A percentile compares a stretch with the other conserved stretches of the same genome.
These are phyloP conservation scores for Microctenopoma steveboyesi DNA, from an alignment of 2,797 vertebrate species.

Conservation along the genomic window DNA sequence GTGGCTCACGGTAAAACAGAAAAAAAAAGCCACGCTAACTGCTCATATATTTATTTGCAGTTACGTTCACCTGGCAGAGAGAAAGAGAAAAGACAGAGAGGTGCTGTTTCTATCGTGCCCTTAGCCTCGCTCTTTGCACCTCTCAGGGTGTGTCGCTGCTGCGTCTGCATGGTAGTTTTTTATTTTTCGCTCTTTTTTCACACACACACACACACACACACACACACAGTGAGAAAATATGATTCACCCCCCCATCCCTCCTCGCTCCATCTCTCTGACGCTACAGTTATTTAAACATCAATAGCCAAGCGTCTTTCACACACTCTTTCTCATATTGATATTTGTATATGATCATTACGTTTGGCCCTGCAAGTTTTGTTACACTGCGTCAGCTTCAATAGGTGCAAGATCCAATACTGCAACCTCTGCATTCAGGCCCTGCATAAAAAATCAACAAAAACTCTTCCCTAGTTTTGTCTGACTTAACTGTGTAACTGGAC, in stretches of 20 bases:
- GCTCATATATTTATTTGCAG: conserved; percentile 77
- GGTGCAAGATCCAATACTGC: conserved; percentile 84
- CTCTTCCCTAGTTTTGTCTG: conserved; percentile 52
- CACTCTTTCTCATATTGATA: conserved; percentile 87
- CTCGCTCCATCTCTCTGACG: conserved; percentile 79
- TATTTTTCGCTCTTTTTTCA: conserved; percentile 25
- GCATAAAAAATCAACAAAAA: conserved; percentile 10
- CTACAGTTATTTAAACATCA: conserved; percentile 87
- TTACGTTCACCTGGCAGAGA: conserved; percentile 65
- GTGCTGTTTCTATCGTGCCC: conserved; percentile 65
- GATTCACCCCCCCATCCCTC: conserved; percentile 71
- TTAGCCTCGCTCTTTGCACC: conserved; percentile 69
- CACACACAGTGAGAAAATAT: conserved; percentile 72
- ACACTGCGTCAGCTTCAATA: conserved; percentile 81
- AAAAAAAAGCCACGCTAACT: conserved; percentile 57
- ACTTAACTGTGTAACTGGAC: conserved; percentile 51
- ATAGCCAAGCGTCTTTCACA: conserved; percentile 86
- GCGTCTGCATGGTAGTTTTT: conserved; percentile 15
- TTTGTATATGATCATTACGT: conserved; percentile 88
- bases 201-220: conserved; percentile 51
- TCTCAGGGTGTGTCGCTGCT: conserved; percentile 70
- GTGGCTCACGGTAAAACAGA: conserved; percentile 54
- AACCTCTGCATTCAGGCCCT: conserved; percentile 77
- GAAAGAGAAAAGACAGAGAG: conserved; percentile 39
- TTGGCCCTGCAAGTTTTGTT: conserved; percentile 80